Conservation (phyloP, 2,888 invertebrate genomes). For the Penaeus monodon region DNA sequence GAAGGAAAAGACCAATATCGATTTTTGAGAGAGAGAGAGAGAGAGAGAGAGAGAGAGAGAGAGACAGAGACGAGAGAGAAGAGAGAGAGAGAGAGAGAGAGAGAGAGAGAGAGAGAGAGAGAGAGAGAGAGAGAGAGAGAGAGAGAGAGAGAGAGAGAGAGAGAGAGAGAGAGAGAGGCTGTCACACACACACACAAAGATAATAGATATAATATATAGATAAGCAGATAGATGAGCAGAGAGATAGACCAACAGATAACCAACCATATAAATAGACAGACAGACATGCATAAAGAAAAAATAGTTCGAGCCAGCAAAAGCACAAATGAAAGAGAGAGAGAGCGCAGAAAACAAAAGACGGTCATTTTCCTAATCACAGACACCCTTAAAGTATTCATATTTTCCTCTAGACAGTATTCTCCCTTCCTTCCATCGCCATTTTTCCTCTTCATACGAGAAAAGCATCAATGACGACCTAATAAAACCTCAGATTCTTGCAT, state of each 20-base stretch:
- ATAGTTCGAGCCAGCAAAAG: no score
- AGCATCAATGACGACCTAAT: no score
- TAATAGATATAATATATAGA: background rate
- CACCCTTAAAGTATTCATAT: no score
- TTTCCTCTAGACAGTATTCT: no score
- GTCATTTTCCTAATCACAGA: no score
- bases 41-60: background rate
- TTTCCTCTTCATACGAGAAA: no score
- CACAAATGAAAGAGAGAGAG: background rate
- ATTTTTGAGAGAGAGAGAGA: slow-evolving; percentile 3
- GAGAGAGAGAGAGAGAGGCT: background rate
- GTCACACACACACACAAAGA: background rate
- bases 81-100: background rate
- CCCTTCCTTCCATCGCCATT: no score
- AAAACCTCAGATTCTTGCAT: no score
- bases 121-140: background rate
- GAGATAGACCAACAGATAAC: slow-evolving; percentile 2
- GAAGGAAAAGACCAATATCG: no score
- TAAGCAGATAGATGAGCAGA: background rate
- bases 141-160: background rate
- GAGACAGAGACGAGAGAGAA: background rate
- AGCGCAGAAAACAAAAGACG: background rate
- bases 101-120: background rate
- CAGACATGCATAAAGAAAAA: no score
- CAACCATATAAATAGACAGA: no score